Base-by-base conservation (phyloP, 2,113 vertebrate species). In the Caloenas nicobarica region DNA sequence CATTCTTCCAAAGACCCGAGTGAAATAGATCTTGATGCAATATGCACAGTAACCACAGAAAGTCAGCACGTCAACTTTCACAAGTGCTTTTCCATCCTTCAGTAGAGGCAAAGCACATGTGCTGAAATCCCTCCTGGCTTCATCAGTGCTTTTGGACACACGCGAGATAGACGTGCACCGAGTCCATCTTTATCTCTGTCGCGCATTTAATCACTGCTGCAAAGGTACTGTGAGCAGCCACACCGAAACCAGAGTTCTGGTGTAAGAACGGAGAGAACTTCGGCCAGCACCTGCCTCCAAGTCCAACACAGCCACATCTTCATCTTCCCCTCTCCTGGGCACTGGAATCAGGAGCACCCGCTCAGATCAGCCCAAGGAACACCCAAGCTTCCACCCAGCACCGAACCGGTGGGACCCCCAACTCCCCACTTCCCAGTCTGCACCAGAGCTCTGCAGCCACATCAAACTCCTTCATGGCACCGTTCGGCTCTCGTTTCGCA, bases 321-420 rank as follows among this genome's bases (percentile, higher is more conserved):
- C 70, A 87, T 4, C 73, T 5, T 26, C 31, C 28, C 38, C 61
- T 68, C 23, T 46, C 23, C 57, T 13, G 19, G 38, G 29, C 38
- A 25, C 24, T 21, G 33, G 14, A 26, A 9, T 22, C 38, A 42
- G 74, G 21, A 93, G 38, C 14, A 61, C 5, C 4, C 0, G 0
- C 51, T 48, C 34, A 18, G 11, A 31, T 51, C 78, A 65, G 42
- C 31, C 73, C 53, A 42, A 66, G 36, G 31, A 53, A n/a, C 0
- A 0, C 13, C 48, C 0, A 0, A 31, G 44, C 57, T 77, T 40
- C 48, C 2, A 40, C 23, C 38, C 29, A 44, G n/a, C 4, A n/a
- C 22, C 14, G 65, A 88, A 66, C 4, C 22, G 14, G n/a, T 2
- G 14, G 11, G 38, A 71, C n/a, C 70, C 31, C 13, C 60, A 81